Conservation (phyloP, 2,888 invertebrate genomes). For the Oscheius sp. region DNA sequence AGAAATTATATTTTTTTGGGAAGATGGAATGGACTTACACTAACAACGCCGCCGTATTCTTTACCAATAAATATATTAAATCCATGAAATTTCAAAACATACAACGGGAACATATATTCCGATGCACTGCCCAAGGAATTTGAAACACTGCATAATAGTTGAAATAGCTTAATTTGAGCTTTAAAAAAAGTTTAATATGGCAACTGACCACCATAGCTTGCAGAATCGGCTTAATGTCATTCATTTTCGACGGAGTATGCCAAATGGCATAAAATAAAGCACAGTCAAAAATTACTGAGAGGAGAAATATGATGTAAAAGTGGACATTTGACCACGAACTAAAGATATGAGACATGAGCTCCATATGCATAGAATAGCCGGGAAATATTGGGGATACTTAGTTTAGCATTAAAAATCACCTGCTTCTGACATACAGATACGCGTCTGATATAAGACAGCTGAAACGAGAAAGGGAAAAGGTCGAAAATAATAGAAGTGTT, state of each 20-base stretch:
- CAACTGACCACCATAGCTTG: background rate
- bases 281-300: background rate
- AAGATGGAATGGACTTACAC: no score
- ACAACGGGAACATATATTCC: background rate
- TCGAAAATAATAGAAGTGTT: no score
- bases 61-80: background rate
- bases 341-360: no score
- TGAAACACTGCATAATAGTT: background rate
- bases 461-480: no score
- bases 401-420: no score
- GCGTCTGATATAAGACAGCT: no score
- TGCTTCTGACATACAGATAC: no score
- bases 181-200: background rate
- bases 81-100: background rate
- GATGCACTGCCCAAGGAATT: background rate
- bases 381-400: no score
- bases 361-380: no score
- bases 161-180: background rate
- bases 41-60: background rate
- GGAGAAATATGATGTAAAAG: no score
- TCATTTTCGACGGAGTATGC: background rate
- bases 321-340: no score
- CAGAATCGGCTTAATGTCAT: background rate
- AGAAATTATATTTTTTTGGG: no score
- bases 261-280: background rate